Evolutionary conservation across 2,797 vertebrate species (phyloP), one percentile per base, ranked within the genome.

Genomic region (Alectoris magna): DNA sequence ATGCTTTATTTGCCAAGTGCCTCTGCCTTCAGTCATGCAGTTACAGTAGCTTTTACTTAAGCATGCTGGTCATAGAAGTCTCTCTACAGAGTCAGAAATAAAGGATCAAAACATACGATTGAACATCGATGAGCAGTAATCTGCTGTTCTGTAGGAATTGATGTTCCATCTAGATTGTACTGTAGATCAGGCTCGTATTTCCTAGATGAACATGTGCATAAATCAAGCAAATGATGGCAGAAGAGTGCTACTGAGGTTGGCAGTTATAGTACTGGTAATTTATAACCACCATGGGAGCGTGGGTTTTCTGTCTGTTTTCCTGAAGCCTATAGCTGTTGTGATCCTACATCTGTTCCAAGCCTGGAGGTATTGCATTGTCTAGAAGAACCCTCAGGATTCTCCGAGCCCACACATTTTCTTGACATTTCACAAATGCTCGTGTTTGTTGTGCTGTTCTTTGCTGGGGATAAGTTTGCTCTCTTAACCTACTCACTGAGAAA

Each of bases 1-100:
- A 79, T 74, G 79, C 69, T 91, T 87, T 95, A 46, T 82, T 93
- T 96, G 68, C 53, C 43, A 75, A 73, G 49, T 58, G 26, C 49
- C 48, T 95, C 67, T 88, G 79, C 53, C 64, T 85, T 23, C 72
- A 72, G 44, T 67, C 22, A 68, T n/a, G 72, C 3, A 13, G 46
- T 71, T 82, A 14, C 26, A 75, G 26, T 29, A 69, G 26, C 38
- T 85, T 81, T 60, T 70, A 53, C 56, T 92, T 74, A 41, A 10
- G 18, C 10, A 6, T 34, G 17, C 34, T 74, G 39, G 56, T 43
- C 31, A 27, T 51, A 90, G 29, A 62, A 77, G 27, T 76, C 66
- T 51, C 8, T 62, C 51, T 58, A 34, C 72, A 88, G 77, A 96
- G 79, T 66, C 62, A 58, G 38, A 92, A 87, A 83, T 67, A 72